These are phyloP conservation scores for Neoarius graeffei DNA, from an alignment of 2,113 vertebrate genomes.

Conservation along the genomic window DNA sequence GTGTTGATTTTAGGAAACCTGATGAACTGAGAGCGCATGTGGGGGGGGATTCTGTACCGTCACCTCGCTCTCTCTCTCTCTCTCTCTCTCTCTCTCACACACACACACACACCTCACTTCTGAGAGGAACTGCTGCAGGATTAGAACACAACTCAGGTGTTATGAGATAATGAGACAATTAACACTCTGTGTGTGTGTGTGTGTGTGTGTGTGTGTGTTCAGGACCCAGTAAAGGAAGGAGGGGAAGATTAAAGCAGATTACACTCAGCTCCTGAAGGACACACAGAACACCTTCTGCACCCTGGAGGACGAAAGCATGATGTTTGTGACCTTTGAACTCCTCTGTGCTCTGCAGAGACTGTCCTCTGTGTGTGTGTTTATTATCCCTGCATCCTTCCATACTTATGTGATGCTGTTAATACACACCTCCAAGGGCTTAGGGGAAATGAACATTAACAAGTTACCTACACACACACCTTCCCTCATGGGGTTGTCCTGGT, in stretches of 20 bases:
- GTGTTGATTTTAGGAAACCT: too few relatives aligned
- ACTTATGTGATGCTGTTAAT: neutral
- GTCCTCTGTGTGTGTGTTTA: neutral
- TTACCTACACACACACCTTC: neutral
- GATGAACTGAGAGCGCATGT: too few relatives aligned
- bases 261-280: conserved; percentile 90
- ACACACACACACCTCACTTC: neutral
- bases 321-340: neutral
- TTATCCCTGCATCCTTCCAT: neutral
- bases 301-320: conserved; percentile 82
- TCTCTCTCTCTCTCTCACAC: neutral
- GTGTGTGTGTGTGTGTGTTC: conserved; percentile 4
- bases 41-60: too few relatives aligned
- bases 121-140: neutral
- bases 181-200: conserved; percentile 11
- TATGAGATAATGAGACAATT: neutral
- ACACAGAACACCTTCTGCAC: conserved; percentile 97
- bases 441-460: neutral
- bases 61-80: too few relatives aligned
- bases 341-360: neutral
- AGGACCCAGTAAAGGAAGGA: conserved; percentile 95
- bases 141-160: neutral
- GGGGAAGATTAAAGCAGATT: conserved; percentile 90
- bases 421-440: neutral
- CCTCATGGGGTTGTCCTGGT: neutral